phyloP scores from a whole-genome alignment of 2,113 vertebrate species.

The Aspiorhynchus laticeps region DNA sequence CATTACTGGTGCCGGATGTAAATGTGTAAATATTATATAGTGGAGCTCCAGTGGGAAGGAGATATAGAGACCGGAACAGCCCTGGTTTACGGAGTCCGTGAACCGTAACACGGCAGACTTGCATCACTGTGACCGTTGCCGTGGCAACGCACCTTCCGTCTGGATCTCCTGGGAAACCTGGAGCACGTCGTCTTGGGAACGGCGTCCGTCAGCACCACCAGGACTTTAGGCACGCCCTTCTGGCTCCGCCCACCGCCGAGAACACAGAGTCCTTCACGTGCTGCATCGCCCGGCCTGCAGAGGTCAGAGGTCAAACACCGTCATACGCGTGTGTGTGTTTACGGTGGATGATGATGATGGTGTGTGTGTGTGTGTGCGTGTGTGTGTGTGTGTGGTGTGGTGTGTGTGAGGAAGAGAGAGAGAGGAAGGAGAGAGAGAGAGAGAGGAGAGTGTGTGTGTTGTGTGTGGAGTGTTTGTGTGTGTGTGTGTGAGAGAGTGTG shows the following conservation, averaged over 20 bases:
- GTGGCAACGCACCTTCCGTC: slow-evolving; percentile 80
- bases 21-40: too few relatives aligned
- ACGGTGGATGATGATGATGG: too few relatives aligned
- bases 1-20: too few relatives aligned
- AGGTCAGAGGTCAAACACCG: slow-evolving; percentile 35
- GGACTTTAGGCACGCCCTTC: slow-evolving; percentile 90
- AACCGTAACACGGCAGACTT: neutral
- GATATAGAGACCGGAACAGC: too few relatives aligned
- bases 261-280: slow-evolving; percentile 89
- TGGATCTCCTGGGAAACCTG: slow-evolving; percentile 93
- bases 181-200: slow-evolving; percentile 94
- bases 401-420: too few relatives aligned
- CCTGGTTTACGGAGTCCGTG: neutral
- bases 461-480: too few relatives aligned
- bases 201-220: slow-evolving; percentile 94
- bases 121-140: neutral
- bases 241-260: slow-evolving; percentile 81
- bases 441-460: too few relatives aligned
- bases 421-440: too few relatives aligned
- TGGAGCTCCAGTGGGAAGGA: too few relatives aligned
- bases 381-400: too few relatives aligned
- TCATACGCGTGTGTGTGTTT: neutral
- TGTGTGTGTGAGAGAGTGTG: neutral
- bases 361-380: too few relatives aligned
- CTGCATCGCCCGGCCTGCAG: slow-evolving; percentile 90